These are phyloP conservation scores for Rhinoraja longicauda DNA, from an alignment of 2,797 vertebrate species.

Conservation along the genomic window DNA sequence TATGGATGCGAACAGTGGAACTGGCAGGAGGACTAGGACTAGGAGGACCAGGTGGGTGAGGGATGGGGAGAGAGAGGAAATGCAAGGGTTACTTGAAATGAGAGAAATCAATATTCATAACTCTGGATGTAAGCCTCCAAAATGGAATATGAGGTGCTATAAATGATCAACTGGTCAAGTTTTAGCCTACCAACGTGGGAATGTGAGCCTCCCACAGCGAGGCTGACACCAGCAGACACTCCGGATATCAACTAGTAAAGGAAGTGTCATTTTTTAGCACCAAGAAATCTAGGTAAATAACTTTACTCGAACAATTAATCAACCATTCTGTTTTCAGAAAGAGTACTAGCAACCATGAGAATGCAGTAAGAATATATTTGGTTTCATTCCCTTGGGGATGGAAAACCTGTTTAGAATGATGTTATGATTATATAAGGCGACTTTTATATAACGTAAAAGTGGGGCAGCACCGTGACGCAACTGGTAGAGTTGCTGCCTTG, in stretches of 20 bases:
- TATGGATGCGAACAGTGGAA: too few species aligned
- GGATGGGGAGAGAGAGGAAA: too few species aligned
- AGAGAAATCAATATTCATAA: too few species aligned
- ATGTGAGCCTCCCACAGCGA: not conserved
- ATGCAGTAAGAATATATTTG: not conserved
- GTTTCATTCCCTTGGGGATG: not conserved
- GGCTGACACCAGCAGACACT: not conserved
- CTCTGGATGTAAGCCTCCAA: too few species aligned
- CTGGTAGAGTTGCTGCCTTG: too few species aligned
- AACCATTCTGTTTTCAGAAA: not conserved
- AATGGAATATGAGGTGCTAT: too few species aligned
- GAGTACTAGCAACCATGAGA: not conserved
- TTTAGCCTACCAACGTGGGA: not conserved
- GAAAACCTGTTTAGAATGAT: not conserved
- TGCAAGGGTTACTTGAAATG: too few species aligned
- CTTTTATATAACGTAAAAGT: not conserved
- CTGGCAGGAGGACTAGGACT: too few species aligned
- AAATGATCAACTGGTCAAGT: too few species aligned
- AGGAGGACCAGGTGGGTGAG: too few species aligned
- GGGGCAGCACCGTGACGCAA: too few species aligned
- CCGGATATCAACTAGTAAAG: not conserved
- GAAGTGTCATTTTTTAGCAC: not conserved
- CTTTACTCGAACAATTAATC: not conserved
- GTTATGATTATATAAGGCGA: not conserved
- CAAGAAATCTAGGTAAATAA: not conserved